Base-by-base conservation (phyloP, 1,140 invertebrate genomes). In the Hyposmocoma kahamanoa region DNA sequence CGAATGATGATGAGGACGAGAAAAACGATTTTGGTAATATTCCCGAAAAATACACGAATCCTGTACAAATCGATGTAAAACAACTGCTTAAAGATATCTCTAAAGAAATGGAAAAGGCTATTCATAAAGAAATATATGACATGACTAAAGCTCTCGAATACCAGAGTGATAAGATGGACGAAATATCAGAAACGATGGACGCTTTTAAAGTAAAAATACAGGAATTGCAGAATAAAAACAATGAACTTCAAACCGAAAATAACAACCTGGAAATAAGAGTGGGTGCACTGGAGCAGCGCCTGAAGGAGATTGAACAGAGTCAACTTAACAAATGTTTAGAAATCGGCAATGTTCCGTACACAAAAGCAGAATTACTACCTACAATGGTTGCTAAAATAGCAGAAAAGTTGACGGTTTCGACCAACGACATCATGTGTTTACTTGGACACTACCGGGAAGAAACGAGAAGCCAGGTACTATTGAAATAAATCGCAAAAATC, bases 151-250 rank as follows among this genome's bases (percentile, higher is more conserved):
- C n/a, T n/a, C n/a, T n/a, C n/a, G n/a, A n/a, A n/a, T n/a, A n/a
- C n/a, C n/a, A n/a, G n/a, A n/a, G n/a, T n/a, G n/a, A n/a, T n/a
- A n/a, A n/a, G n/a, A n/a, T n/a, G n/a, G n/a, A n/a, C n/a, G n/a
- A n/a, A n/a, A n/a, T n/a, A n/a, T n/a, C n/a, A n/a, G n/a, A n/a
- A n/a, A n/a, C n/a, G n/a, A n/a, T n/a, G n/a, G n/a, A n/a, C n/a
- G n/a, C n/a, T n/a, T n/a, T n/a, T n/a, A 63, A 70, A 48, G 17
- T 58, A 2, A 59, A 67, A 62, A 67, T 63, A 30, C 22, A 51
- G 21, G 66, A 65, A 19, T 41, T 66, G 9, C 45, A 15, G 45
- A 69, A 69, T 36, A 59, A 50, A 50, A 69, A 62, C n/a, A 63
- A 63, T 24, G 62, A 67, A 32, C 22, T 67, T n/a, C n/a, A n/a